Base-by-base conservation (phyloP, 2,888 invertebrate genomes). In the Lasius fuliginosus region DNA sequence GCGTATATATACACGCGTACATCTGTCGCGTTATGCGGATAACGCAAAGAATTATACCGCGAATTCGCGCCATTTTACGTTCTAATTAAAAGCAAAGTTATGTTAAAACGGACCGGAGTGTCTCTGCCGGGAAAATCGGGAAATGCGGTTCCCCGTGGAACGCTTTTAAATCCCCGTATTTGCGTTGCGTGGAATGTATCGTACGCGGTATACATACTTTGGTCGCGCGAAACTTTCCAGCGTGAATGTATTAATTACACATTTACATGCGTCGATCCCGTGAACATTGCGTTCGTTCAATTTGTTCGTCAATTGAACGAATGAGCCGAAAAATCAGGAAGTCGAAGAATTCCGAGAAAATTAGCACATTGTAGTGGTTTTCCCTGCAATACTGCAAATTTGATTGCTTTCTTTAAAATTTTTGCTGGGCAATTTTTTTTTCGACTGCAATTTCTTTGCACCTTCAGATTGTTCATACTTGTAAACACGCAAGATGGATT, bases 31-130 rank as follows among this genome's bases (percentile, higher is more conserved):
- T 89, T 88, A 89, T 88, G 87, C 60, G 89, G 84, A 89, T 89
- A 89, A 89, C 85, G 69, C 79, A 82, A 68, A 75, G 74, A 69
- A 64, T 79, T 86, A 86, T 85, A 85, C 49, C 67, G 76, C 42
- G 73, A 49, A 33, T 62, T 42, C 56, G 46, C 23, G 69, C 73
- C 82, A 67, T 89, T 90, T 86, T 85, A 74, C 73, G 77, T 85
- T 30, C 74, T 83, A 84, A 89, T 89, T 90, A 90, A 89, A 90
- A 89, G 85, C 84, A 81, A 87, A 87, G 87, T 89, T 90, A 90
- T 76, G 85, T 89, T 86, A 86, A 86, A 85, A 46, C 83, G 67
- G 62, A 83, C 85, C 86, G 86, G 36, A 36, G 36, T 83, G 86
- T 76, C 81, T 68, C 62, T 15, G 46, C n/a, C 53, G 15, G 79